Conservation (phyloP, 2,113 vertebrate species). For the Thamnophis sirtalis region DNA sequence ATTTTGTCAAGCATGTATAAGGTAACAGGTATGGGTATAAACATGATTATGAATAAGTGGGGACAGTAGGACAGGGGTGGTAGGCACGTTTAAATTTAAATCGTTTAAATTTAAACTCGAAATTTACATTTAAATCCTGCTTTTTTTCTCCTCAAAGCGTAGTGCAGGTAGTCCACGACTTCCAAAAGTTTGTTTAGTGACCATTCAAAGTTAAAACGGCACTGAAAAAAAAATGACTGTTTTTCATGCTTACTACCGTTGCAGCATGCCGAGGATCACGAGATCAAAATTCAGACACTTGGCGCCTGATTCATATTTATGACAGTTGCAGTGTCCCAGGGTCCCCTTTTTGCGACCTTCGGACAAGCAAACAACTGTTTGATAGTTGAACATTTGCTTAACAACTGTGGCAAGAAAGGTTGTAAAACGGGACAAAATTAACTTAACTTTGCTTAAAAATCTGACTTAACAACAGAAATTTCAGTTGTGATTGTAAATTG, state of each 20-base stretch:
- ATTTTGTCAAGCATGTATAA: no score
- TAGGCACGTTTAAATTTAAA: no score
- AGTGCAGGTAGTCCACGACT: background rate
- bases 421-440: background rate
- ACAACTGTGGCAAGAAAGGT: background rate
- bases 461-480: background rate
- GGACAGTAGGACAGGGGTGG: no score
- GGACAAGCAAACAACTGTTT: background rate
- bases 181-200: background rate
- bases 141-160: background rate
- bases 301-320: background rate
- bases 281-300: background rate
- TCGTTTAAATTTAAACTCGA: no score
- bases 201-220: background rate
- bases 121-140: no score
- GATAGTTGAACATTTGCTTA: no score
- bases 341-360: background rate
- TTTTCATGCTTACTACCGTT: background rate
- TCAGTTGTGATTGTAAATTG: background rate
- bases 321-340: background rate
- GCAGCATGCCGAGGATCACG: background rate
- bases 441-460: no score
- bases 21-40: no score
- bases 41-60: no score
- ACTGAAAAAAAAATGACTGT: background rate